phyloP scores from a whole-genome alignment of 2,888 invertebrate species.

The Stratiomys singularior region DNA sequence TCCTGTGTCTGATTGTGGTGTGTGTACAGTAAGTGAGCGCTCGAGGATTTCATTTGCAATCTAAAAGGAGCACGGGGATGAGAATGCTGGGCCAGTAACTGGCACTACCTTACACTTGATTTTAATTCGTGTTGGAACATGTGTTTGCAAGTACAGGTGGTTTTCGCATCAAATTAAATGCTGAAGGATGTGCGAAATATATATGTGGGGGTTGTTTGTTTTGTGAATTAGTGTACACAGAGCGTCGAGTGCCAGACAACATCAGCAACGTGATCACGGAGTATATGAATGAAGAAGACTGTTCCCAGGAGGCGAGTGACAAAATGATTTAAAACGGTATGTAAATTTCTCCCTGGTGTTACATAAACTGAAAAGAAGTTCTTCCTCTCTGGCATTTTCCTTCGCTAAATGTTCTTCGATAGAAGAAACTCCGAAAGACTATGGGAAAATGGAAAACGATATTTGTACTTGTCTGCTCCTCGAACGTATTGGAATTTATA shows the following conservation, averaged over 20 bases:
- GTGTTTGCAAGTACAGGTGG: constrained; percentile 29
- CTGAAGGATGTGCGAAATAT: background rate
- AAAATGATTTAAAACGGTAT: constrained; percentile 32
- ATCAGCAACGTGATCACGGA: no score
- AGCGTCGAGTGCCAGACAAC: background rate
- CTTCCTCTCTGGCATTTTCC: no score
- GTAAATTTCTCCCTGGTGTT: constrained; percentile 11
- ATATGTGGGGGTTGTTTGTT: background rate
- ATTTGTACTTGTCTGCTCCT: no score
- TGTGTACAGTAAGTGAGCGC: background rate
- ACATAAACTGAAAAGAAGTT: constrained; percentile 22
- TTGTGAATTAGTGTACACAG: background rate
- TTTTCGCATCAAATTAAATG: constrained; percentile 1
- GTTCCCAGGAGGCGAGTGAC: background rate
- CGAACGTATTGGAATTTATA: no score
- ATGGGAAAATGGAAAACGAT: no score
- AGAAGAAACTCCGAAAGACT: no score
- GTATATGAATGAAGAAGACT: no score
- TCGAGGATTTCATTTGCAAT: background rate
- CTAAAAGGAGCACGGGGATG: background rate
- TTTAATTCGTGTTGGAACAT: constrained; percentile 17
- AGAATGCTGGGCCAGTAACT: background rate
- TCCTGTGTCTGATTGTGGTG: background rate
- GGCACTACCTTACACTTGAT: background rate
- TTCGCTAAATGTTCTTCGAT: no score